phyloP scores from a whole-genome alignment of 2,888 invertebrate genomes.

The Eucriotettix oculatus region DNA sequence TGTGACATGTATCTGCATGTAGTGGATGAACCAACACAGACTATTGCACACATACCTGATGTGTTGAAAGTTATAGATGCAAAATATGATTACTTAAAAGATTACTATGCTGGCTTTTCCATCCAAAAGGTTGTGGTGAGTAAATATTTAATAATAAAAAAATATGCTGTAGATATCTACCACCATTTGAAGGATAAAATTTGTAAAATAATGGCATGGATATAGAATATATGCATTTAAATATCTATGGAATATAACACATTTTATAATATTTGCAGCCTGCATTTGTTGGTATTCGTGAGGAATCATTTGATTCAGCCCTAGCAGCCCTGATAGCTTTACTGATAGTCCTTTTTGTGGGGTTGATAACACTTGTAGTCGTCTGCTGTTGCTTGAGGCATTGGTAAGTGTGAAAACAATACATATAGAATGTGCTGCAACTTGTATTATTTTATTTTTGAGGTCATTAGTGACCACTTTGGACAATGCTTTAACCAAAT shows the following conservation, averaged over 20 bases:
- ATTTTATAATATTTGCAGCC: constrained; percentile 25
- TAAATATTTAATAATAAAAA: constrained; percentile 8
- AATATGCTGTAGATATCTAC: too few species aligned
- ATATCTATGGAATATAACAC: too few species aligned
- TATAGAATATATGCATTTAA: too few species aligned
- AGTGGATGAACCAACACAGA: constrained; percentile 54
- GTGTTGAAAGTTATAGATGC: constrained; percentile 60
- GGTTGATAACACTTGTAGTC: constrained; percentile 69
- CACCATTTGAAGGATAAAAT: too few species aligned
- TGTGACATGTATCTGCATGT: constrained; percentile 75
- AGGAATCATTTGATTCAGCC: constrained; percentile 71
- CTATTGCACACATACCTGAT: constrained; percentile 59
- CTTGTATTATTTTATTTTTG: too few species aligned
- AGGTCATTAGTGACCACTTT: too few species aligned
- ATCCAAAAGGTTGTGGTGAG: constrained; percentile 51
- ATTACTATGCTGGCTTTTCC: constrained; percentile 55
- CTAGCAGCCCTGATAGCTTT: constrained; percentile 72
- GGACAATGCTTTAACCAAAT: too few species aligned
- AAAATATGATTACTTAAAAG: constrained; percentile 70
- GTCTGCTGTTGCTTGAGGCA: constrained; percentile 78
- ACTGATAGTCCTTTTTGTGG: constrained; percentile 68
- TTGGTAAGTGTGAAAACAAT: constrained; percentile 35
- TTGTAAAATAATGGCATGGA: too few species aligned
- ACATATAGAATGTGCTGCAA: too few species aligned
- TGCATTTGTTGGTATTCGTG: constrained; percentile 43